These are phyloP conservation scores for Hydrolagus colliei DNA, from an alignment of 2,797 vertebrate species.

Conservation along the genomic window DNA sequence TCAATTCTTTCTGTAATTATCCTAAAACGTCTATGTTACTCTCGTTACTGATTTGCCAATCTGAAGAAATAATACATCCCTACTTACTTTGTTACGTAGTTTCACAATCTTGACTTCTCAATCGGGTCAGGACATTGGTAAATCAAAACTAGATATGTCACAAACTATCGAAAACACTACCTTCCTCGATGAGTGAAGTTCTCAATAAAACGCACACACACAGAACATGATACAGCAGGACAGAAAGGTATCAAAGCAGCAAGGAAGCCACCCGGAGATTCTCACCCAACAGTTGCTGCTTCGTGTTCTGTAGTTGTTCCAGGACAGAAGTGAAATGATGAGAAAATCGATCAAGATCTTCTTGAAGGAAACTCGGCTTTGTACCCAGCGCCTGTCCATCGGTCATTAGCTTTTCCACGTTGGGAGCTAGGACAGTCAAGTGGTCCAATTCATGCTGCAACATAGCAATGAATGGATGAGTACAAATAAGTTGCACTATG, in stretches of 20 bases:
- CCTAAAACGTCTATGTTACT: too few relatives aligned
- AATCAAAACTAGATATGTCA: not conserved
- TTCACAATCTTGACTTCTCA: too few relatives aligned
- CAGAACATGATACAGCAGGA: constrained; percentile 23
- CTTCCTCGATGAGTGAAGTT: constrained; percentile 34
- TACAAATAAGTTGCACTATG: not conserved
- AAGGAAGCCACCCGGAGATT: constrained; percentile 28
- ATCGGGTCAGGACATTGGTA: too few relatives aligned
- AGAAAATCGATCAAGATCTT: constrained; percentile 53
- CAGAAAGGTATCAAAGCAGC: constrained; percentile 37
- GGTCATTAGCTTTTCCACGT: constrained; percentile 55
- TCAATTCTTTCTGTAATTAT: too few relatives aligned
- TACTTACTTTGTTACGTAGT: too few relatives aligned
- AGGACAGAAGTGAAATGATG: constrained; percentile 52
- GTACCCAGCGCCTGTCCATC: constrained; percentile 50
- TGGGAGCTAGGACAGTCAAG: constrained; percentile 52
- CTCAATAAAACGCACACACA: not conserved
- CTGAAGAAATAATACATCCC: too few relatives aligned
- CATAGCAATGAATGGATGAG: constrained; percentile 36
- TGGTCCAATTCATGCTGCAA: constrained; percentile 57
- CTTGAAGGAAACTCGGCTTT: constrained; percentile 57
- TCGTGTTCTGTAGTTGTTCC: constrained; percentile 58
- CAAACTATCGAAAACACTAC: constrained; percentile 25
- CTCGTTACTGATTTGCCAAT: too few relatives aligned
- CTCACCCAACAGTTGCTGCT: constrained; percentile 64